phyloP scores from a whole-genome alignment of 2,797 vertebrate species.

The Anguilla marmorata region DNA sequence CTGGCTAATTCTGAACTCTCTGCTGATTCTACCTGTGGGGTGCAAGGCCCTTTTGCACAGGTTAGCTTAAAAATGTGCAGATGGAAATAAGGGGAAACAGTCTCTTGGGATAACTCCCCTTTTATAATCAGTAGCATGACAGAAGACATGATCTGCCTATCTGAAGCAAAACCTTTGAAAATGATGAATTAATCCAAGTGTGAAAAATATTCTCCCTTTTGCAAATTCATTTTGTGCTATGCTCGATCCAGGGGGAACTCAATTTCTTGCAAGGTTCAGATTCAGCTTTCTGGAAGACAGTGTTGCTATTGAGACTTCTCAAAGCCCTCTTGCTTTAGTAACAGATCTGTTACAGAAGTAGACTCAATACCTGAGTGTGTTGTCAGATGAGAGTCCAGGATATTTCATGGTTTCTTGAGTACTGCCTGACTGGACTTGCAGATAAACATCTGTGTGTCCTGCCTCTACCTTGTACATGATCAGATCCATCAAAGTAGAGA shows the following conservation, averaged over 20 bases:
- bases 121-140: slow-evolving; percentile 72
- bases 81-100: slow-evolving; percentile 71
- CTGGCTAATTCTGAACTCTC: slow-evolving; percentile 33
- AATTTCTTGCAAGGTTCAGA: neutral
- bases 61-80: slow-evolving; percentile 70
- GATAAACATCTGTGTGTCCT: neutral
- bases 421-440: neutral
- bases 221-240: neutral
- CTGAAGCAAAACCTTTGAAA: slow-evolving; percentile 43
- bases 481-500: neutral
- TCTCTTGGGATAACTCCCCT: slow-evolving; percentile 67
- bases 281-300: neutral
- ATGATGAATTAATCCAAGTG: neutral
- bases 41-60: slow-evolving; percentile 53
- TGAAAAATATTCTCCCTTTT: neutral
- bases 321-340: neutral
- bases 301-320: neutral
- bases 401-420: neutral
- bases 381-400: neutral
- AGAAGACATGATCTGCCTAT: slow-evolving; percentile 67
- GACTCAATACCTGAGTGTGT: neutral
- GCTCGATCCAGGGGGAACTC: neutral
- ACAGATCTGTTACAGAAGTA: neutral
- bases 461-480: neutral
- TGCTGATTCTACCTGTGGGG: slow-evolving; percentile 39